Percentiles rank a stretch among this genome's conserved stretches.
Evolutionary conservation across 2,113 vertebrate species (phyloP).

Genomic region (Phycodurus eques): DNA sequence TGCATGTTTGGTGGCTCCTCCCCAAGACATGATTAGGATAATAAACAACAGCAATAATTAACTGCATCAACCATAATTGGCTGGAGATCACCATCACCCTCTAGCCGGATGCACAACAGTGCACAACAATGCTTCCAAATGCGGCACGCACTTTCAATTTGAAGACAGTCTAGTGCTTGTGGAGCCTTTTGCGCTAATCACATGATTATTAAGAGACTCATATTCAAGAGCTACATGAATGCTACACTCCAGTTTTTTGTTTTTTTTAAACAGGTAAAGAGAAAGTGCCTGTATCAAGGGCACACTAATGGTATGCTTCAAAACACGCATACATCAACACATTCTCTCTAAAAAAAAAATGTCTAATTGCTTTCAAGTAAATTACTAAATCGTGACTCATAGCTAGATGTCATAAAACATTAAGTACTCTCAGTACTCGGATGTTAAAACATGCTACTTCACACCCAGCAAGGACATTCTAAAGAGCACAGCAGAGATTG

Average conservation of each 20-base stretch:
- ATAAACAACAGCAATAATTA: constrained; percentile 53
- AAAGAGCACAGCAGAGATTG: background rate
- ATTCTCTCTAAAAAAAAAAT: background rate
- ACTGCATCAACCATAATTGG: constrained; percentile 51
- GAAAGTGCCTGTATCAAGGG: constrained; percentile 42
- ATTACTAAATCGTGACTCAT: background rate
- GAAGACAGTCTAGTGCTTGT: constrained; percentile 13
- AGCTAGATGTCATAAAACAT: background rate
- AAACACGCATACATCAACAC: background rate
- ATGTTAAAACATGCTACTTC: background rate
- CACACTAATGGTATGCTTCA: constrained; percentile 34
- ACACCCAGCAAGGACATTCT: background rate
- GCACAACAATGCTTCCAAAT: constrained; percentile 19
- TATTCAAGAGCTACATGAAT: background rate
- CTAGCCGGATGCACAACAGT: constrained; percentile 42
- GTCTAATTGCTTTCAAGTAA: background rate
- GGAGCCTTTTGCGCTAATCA: constrained; percentile 18
- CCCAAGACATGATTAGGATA: constrained; percentile 43
- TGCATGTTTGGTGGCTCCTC: constrained; percentile 43
- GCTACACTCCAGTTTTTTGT: background rate
- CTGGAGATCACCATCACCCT: constrained; percentile 43
- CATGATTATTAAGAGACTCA: constrained; percentile 19
- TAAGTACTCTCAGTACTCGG: background rate
- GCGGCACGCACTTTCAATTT: background rate
- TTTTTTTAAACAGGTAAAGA: background rate